phyloP scores from a whole-genome alignment of 2,797 vertebrate genomes.

The Pelochelys cantorii region DNA sequence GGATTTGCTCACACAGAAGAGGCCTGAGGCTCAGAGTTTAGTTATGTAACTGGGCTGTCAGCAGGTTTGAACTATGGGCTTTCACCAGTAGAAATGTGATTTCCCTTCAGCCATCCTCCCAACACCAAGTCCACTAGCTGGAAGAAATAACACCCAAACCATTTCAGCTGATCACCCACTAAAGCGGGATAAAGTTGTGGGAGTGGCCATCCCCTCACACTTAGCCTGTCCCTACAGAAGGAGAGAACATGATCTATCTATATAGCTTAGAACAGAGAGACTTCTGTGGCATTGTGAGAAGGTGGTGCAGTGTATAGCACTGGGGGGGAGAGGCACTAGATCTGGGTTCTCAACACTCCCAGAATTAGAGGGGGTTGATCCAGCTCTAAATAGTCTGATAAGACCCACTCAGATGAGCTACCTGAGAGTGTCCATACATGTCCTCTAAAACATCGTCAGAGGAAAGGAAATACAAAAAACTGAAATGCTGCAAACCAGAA shows the following conservation, averaged over 20 bases:
- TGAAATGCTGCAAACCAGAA: neutral
- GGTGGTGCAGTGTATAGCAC: neutral
- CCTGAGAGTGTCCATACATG: neutral
- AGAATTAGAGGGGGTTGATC: neutral
- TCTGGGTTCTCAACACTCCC: neutral
- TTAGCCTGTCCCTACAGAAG: neutral
- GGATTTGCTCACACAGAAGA: neutral
- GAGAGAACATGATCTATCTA: neutral
- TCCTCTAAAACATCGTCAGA: neutral
- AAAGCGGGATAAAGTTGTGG: neutral
- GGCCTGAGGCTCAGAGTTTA: neutral
- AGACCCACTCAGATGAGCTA: neutral
- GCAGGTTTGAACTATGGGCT: neutral
- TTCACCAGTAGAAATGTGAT: neutral
- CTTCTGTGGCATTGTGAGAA: neutral
- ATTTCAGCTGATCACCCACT: neutral
- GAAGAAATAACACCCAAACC: neutral
- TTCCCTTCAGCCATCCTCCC: neutral
- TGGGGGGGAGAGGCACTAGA: neutral
- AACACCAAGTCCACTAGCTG: neutral
- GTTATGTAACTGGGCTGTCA: rapidly evolving
- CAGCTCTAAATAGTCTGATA: neutral
- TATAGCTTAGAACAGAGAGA: neutral
- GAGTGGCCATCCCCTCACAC: neutral
- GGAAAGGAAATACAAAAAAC: neutral